Conservation (phyloP, 2,113 vertebrate species). For the Chaetodon auriga region DNA sequence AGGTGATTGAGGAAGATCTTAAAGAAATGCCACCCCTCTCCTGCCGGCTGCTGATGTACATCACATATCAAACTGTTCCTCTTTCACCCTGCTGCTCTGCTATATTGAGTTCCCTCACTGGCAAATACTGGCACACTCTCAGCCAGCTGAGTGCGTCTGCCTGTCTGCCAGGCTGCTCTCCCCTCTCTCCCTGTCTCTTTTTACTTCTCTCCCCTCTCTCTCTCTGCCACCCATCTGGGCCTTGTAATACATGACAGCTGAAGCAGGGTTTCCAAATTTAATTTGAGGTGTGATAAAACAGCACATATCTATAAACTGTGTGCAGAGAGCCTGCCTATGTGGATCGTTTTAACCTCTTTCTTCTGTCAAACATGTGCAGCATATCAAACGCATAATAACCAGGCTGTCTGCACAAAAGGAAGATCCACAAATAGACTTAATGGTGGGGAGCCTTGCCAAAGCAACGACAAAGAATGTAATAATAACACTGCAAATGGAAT, state of each 20-base stretch:
- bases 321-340: conserved; percentile 58
- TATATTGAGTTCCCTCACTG: conserved; percentile 20
- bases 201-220: conserved; percentile 15
- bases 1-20: conserved; percentile 11
- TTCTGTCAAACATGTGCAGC: conserved; percentile 67
- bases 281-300: conserved; percentile 82
- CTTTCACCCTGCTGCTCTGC: conserved; percentile 6
- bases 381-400: conserved; percentile 62
- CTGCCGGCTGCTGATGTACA: conserved; percentile 5
- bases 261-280: conserved; percentile 75
- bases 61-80: conserved; percentile 47
- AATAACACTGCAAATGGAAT: conserved; percentile 51
- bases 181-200: conserved; percentile 21
- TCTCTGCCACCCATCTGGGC: conserved; percentile 78
- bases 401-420: conserved; percentile 58
- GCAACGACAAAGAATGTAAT: conserved; percentile 48
- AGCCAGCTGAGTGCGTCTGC: conserved; percentile 32
- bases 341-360: conserved; percentile 65
- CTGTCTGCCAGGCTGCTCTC: conserved; percentile 31
- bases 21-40: neutral
- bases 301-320: conserved; percentile 81
- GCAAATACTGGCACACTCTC: conserved; percentile 31
- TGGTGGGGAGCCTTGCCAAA: conserved; percentile 39
- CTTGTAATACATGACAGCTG: conserved; percentile 81
- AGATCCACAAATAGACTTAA: conserved; percentile 69